These are phyloP conservation scores for Archilochus colubris DNA, from an alignment of 2,113 vertebrate species.

Conservation along the genomic window DNA sequence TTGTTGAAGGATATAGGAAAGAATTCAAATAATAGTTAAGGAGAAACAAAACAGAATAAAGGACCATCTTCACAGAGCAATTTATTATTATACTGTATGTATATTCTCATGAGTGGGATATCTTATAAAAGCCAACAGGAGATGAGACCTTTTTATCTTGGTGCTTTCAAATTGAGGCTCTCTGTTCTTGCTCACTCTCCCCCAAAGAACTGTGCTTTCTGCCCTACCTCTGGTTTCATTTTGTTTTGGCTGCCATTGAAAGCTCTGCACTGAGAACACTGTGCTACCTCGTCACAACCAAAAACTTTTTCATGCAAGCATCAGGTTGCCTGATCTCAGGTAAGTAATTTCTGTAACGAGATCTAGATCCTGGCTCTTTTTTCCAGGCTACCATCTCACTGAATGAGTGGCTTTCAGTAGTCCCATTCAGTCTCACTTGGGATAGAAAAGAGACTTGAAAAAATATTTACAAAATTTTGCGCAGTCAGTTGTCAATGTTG, in stretches of 20 bases:
- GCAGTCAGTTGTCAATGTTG: background rate
- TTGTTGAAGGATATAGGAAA: background rate
- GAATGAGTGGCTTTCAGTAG: background rate
- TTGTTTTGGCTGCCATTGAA: background rate
- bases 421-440: background rate
- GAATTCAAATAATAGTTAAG: background rate
- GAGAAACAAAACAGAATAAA: background rate
- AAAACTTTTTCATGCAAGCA: slow-evolving; percentile 40
- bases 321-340: background rate
- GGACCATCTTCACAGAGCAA: background rate
- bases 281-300: background rate
- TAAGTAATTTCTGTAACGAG: slow-evolving; percentile 42
- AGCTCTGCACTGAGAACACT: background rate
- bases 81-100: background rate
- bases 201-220: background rate
- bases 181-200: background rate
- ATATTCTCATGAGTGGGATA: background rate
- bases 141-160: background rate
- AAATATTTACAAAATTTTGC: background rate
- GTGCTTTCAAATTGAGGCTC: background rate
- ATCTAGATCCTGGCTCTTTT: background rate
- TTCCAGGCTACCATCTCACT: background rate
- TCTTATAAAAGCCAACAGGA: background rate
- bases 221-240: background rate
- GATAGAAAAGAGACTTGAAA: background rate